These are phyloP conservation scores for Clarias batrachus DNA, from an alignment of 2,113 vertebrate genomes.

Conservation along the genomic window DNA sequence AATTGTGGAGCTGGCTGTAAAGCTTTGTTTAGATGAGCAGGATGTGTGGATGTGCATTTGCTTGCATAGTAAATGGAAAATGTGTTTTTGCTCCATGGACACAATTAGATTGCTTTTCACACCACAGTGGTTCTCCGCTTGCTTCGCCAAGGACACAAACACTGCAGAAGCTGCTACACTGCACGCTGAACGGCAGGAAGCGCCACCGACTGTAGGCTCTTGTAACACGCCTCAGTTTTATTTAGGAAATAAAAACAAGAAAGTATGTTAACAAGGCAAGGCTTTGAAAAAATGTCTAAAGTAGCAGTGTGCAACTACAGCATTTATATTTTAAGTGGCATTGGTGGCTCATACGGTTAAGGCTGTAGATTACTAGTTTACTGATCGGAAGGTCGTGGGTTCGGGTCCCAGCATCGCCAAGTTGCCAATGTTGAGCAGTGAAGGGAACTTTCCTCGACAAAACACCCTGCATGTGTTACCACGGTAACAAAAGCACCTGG, in stretches of 20 bases:
- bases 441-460: no score
- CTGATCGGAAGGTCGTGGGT: no score
- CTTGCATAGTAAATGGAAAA: constrained; percentile 12
- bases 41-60: neutral
- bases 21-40: neutral
- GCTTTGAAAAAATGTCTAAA: neutral
- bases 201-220: neutral
- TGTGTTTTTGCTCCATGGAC: constrained; percentile 10
- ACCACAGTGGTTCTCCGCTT: constrained; percentile 7
- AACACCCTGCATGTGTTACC: no score
- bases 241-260: neutral
- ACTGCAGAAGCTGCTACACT: neutral
- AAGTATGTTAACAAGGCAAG: neutral
- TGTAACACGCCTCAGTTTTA: neutral
- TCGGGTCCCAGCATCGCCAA: no score
- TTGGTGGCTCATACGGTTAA: no score
- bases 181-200: neutral
- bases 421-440: no score
- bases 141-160: neutral
- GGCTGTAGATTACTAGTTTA: no score
- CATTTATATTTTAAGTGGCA: neutral
- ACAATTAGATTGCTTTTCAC: constrained; percentile 25
- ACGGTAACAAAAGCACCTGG: no score
- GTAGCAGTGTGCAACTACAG: neutral
- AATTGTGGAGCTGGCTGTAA: neutral